These are phyloP conservation scores for Sceliomorpha sp. DNA, from an alignment of 2,888 invertebrate species.

Conservation along the genomic window DNA sequence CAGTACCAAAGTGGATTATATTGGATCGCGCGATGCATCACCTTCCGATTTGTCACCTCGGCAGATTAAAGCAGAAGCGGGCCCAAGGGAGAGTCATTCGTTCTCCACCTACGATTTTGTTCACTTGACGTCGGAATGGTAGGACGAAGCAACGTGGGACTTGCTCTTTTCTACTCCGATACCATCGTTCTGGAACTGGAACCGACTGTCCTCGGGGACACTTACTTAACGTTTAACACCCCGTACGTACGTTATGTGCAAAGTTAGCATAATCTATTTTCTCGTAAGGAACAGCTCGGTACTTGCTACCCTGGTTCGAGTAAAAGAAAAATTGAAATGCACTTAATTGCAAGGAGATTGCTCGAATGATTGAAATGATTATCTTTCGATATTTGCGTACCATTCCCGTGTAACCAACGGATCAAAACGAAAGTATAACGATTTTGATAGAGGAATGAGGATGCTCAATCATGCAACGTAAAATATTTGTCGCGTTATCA, in stretches of 20 bases:
- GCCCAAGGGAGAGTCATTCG: conserved; percentile 60
- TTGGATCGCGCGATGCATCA: conserved; percentile 34
- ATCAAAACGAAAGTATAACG: no score
- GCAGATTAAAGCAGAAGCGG: conserved; percentile 67
- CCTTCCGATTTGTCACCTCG: conserved; percentile 55
- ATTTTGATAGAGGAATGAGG: no score
- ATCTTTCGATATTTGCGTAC: no score
- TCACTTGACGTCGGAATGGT: conserved; percentile 27
- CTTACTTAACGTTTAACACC: conserved; percentile 68
- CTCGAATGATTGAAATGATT: no score
- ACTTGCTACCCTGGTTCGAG: no score
- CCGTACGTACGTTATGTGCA: conserved; percentile 19
- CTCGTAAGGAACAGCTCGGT: no score
- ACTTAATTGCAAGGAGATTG: no score
- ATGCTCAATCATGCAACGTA: no score
- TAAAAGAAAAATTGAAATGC: no score
- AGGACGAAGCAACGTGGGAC: conserved; percentile 51
- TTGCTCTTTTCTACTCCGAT: conserved; percentile 61
- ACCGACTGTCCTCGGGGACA: conserved; percentile 62
- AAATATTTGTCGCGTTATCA: no score
- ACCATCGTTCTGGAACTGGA: conserved; percentile 53
- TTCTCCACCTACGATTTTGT: conserved; percentile 37
- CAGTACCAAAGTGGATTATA: conserved; percentile 27
- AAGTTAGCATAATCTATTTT: conserved; percentile 6
- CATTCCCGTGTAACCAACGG: no score